A percentile compares a stretch with the other conserved stretches of the same genome.
phyloP scores from a whole-genome alignment of 2,797 vertebrate genomes.

The Myotis myotis region DNA sequence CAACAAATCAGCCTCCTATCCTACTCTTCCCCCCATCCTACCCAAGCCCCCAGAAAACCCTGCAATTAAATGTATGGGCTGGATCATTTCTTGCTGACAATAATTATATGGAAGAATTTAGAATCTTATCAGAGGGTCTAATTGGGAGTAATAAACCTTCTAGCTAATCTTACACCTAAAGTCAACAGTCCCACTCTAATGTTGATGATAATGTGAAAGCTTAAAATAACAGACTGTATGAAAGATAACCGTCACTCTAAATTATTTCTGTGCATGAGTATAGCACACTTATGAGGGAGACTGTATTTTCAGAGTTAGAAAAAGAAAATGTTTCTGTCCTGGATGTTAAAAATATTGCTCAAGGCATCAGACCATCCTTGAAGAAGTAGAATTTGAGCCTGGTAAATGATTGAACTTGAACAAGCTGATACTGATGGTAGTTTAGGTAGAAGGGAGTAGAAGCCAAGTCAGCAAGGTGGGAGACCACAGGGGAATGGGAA shows the following conservation, averaged over 20 bases:
- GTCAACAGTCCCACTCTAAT: conserved; percentile 56
- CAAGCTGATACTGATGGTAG: background rate
- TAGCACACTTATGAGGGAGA: background rate
- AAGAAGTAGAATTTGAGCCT: background rate
- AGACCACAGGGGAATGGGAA: background rate
- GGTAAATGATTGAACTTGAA: background rate
- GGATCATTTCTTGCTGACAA: conserved; percentile 73
- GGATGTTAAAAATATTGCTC: background rate
- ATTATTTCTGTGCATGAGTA: conserved; percentile 34
- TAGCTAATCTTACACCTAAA: conserved; percentile 73
- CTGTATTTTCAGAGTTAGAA: background rate
- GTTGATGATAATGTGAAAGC: conserved; percentile 61
- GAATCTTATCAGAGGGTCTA: conserved; percentile 77
- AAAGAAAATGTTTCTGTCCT: background rate
- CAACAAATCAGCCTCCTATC: conserved; percentile 58
- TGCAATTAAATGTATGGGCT: conserved; percentile 66
- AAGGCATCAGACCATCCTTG: background rate
- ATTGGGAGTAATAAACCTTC: conserved; percentile 79
- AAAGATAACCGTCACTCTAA: conserved; percentile 48
- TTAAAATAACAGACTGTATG: conserved; percentile 69
- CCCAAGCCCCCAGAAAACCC: background rate
- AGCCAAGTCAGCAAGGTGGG: background rate
- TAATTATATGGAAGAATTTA: conserved; percentile 76
- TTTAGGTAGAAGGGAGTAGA: background rate
- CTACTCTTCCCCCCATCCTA: background rate